Evolutionary conservation across 2,888 invertebrate genomes (phyloP).

Genomic region (Zelleria hepariella): DNA sequence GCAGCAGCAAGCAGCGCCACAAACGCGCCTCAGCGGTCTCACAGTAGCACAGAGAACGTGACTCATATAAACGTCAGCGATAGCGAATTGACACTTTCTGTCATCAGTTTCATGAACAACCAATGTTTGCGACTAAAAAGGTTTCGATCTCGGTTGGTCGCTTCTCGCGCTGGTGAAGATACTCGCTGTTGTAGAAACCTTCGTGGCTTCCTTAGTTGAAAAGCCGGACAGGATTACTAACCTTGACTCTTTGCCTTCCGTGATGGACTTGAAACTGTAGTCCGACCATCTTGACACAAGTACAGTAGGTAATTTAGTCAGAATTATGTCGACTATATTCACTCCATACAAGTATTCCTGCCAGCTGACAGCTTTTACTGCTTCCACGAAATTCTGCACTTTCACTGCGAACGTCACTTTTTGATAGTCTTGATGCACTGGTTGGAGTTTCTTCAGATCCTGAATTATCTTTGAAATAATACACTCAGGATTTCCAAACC

Average conservation of each 20-base stretch:
- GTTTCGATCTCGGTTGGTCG: not conserved
- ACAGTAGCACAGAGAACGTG: constrained; percentile 1
- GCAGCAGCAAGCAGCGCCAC: not conserved
- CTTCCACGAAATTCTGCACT: constrained; percentile 16
- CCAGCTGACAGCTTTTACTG: constrained; percentile 10
- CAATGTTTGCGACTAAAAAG: not conserved
- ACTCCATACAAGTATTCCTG: not conserved
- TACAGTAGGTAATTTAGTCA: not conserved
- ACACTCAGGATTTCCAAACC: constrained; percentile 7
- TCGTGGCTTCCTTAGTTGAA: not conserved
- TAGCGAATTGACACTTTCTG: constrained; percentile 8
- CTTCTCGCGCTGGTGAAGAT: not conserved
- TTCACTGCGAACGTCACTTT: constrained; percentile 16
- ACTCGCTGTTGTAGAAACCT: not conserved
- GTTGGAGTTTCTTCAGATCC: constrained; percentile 16
- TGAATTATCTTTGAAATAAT: constrained; percentile 13
- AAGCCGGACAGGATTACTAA: not conserved
- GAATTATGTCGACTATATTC: not conserved
- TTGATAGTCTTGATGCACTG: constrained; percentile 14
- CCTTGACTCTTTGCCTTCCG: not conserved
- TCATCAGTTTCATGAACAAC: not conserved
- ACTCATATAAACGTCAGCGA: constrained; percentile 1
- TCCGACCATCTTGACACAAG: constrained; percentile 2
- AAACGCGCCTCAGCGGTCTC: not conserved
- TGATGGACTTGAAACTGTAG: not conserved